These are phyloP conservation scores for Zaprionus obscuricornis DNA, from an alignment of 2,888 invertebrate species.

Conservation along the genomic window DNA sequence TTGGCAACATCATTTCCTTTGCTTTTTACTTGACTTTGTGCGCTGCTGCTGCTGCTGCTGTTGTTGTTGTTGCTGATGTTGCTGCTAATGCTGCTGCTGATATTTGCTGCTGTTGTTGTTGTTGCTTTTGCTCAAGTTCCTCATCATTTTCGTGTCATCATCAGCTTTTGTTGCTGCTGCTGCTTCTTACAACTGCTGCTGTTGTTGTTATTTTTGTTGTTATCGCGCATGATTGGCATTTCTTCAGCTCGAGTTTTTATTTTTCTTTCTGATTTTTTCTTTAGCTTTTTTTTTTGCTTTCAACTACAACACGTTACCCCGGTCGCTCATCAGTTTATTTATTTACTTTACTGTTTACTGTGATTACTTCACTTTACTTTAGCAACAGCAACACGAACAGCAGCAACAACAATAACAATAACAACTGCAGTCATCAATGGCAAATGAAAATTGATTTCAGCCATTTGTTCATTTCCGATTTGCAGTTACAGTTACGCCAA, in stretches of 20 bases:
- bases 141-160: slow-evolving; percentile 34
- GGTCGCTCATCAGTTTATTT: slow-evolving; percentile 63
- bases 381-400: slow-evolving; percentile 33
- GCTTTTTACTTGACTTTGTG: slow-evolving; percentile 12
- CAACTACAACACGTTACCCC: slow-evolving; percentile 14
- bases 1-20: slow-evolving; percentile 26
- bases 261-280: slow-evolving; percentile 1
- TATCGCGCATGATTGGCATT: slow-evolving; percentile 77
- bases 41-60: slow-evolving; percentile 9
- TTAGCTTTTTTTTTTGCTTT: slow-evolving; percentile 9
- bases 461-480: slow-evolving; percentile 59
- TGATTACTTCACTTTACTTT: slow-evolving; percentile 68
- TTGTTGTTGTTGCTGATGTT: slow-evolving; percentile 32
- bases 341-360: slow-evolving; percentile 61
- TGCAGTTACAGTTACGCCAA: slow-evolving; percentile 44
- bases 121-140: slow-evolving; percentile 54
- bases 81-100: slow-evolving; percentile 15
- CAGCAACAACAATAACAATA: slow-evolving; percentile 5
- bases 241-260: slow-evolving; percentile 44
- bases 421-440: slow-evolving; percentile 34
- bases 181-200: slow-evolving; percentile 10
- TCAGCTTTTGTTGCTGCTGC: slow-evolving; percentile 17
- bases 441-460: slow-evolving; percentile 64
- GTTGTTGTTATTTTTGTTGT: slow-evolving; percentile 54
- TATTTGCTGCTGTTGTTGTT: slow-evolving; percentile 24